Conservation (phyloP, 1,140 invertebrate genomes). For the Papilio dardanus region DNA sequence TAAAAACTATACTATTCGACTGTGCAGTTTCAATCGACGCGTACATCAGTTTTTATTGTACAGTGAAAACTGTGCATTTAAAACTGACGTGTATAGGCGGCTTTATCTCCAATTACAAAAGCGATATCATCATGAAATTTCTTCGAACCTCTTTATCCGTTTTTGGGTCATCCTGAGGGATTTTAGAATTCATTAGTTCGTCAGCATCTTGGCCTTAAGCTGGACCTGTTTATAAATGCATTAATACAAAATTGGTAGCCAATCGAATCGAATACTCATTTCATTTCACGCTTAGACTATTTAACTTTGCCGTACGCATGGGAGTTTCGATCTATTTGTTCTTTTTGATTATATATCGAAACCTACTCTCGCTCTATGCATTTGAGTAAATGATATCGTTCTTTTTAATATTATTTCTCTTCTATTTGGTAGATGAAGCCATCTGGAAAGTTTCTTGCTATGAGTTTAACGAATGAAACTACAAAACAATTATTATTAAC, state of each 20-base stretch:
- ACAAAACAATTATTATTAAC: too few species aligned
- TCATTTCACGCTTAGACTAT: conserved; percentile 18
- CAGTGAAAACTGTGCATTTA: too few species aligned
- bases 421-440: too few species aligned
- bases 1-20: too few species aligned
- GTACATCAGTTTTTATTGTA: too few species aligned
- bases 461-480: too few species aligned
- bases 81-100: too few species aligned
- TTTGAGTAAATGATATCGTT: too few species aligned
- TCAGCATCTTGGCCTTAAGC: conserved; percentile 40
- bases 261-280: conserved; percentile 44
- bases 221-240: conserved; percentile 51
- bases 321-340: background rate
- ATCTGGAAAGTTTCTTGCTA: too few species aligned
- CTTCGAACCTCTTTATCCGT: background rate
- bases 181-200: conserved; percentile 45
- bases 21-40: too few species aligned
- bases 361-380: background rate
- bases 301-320: conserved; percentile 31
- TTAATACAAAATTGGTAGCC: conserved; percentile 50
- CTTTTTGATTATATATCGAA: conserved; percentile 13
- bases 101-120: background rate
- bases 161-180: background rate
- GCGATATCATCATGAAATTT: background rate
- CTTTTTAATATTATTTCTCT: too few species aligned